Conservation (phyloP, 2,797 vertebrate genomes). For the Hafferia zeledoni region DNA sequence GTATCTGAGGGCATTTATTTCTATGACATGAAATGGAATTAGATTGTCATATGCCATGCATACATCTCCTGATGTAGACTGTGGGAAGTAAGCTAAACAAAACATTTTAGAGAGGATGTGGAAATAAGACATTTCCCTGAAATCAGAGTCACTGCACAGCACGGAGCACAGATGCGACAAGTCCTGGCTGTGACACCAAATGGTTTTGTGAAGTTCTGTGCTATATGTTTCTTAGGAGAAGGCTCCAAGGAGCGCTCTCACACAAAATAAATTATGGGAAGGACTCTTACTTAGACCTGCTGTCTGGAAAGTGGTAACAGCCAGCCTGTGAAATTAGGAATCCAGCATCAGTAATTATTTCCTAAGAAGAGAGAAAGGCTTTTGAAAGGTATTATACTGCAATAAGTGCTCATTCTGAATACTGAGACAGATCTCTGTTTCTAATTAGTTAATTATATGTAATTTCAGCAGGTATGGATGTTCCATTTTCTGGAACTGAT, state of each 20-base stretch:
- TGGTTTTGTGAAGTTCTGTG: background rate
- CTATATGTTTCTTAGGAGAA: background rate
- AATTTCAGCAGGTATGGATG: background rate
- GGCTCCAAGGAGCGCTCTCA: background rate
- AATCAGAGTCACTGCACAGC: background rate
- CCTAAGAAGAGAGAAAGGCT: background rate
- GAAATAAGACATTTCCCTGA: background rate
- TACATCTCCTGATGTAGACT: background rate
- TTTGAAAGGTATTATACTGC: background rate
- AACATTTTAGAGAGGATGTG: background rate
- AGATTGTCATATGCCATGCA: background rate
- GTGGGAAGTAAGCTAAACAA: background rate
- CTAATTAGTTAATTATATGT: constrained; percentile 29
- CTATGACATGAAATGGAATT: background rate
- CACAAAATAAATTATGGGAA: background rate
- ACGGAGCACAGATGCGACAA: background rate
- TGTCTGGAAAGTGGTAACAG: background rate
- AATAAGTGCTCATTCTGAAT: background rate
- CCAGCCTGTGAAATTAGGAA: background rate
- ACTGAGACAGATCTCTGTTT: background rate
- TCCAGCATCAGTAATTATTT: background rate
- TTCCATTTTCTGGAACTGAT: background rate
- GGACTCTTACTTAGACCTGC: background rate
- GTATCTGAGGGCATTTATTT: background rate
- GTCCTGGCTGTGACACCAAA: background rate